These are phyloP conservation scores for Epinephelus moara DNA, from an alignment of 2,113 vertebrate species.

Conservation along the genomic window DNA sequence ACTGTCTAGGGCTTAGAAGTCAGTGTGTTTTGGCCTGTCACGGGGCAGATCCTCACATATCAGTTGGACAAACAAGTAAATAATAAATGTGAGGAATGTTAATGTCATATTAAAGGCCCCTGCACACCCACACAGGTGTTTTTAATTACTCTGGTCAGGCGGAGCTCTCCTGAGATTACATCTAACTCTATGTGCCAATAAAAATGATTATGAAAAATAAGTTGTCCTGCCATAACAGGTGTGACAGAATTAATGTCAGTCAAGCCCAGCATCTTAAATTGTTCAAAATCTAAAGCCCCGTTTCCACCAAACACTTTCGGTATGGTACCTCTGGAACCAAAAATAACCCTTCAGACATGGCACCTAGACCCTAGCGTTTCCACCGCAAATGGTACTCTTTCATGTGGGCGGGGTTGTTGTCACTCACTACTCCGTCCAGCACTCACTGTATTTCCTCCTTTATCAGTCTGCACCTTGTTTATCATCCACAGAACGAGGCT, in stretches of 20 bases:
- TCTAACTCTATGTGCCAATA: not conserved
- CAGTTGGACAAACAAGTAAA: not conserved
- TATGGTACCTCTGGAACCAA: no score
- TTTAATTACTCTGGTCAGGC: not conserved
- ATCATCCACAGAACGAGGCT: no score
- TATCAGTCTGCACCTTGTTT: no score
- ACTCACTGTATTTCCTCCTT: no score
- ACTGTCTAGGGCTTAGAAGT: not conserved
- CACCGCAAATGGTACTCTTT: no score
- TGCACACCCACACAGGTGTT: not conserved
- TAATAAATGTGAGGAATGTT: not conserved
- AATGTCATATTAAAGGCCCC: not conserved
- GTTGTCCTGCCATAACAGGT: not conserved
- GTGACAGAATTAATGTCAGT: not conserved
- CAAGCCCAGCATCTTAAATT: not conserved
- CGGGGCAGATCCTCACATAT: not conserved
- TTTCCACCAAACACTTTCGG: no score
- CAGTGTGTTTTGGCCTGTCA: constrained; percentile 7
- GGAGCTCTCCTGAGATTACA: not conserved
- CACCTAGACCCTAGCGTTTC: no score
- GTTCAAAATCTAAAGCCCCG: no score
- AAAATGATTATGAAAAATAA: not conserved
- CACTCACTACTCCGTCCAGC: no score
- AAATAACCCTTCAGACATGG: no score
- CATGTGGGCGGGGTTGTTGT: no score